Evolutionary conservation across 2,113 vertebrate genomes (phyloP).

Genomic region (Urocynchramus pylzowi): DNA sequence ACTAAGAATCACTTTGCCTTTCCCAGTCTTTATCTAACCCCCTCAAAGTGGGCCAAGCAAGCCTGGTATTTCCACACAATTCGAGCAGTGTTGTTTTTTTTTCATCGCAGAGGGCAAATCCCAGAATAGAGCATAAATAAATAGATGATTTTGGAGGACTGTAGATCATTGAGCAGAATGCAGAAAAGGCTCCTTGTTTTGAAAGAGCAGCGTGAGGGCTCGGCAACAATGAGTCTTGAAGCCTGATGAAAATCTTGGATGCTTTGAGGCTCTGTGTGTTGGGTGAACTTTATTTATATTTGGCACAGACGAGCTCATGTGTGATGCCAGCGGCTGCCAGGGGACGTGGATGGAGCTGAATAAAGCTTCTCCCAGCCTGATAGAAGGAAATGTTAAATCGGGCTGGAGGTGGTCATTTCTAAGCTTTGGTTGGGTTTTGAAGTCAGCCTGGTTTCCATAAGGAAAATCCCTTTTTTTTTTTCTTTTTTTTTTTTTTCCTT

Average conservation of each 20-base stretch:
- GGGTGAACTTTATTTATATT: constrained; percentile 65
- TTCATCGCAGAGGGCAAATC: constrained; percentile 55
- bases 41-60: not conserved
- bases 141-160: constrained; percentile 69
- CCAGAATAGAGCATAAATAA: constrained; percentile 69
- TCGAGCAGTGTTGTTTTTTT: constrained; percentile 29
- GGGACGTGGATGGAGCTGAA: not conserved
- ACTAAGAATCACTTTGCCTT: constrained; percentile 30
- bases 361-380: constrained; percentile 43
- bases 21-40: constrained; percentile 37
- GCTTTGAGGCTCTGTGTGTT: constrained; percentile 60
- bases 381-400: constrained; percentile 7
- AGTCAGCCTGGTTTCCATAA: not conserved
- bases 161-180: constrained; percentile 71
- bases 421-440: not conserved
- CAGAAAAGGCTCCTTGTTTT: constrained; percentile 74
- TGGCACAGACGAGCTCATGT: constrained; percentile 16
- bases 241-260: constrained; percentile 31
- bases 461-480: not conserved
- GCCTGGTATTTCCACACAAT: constrained; percentile 22
- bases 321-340: constrained; percentile 58
- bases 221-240: constrained; percentile 67
- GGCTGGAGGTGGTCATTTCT: not conserved
- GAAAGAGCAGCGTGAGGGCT: constrained; percentile 54
- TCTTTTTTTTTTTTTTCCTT: not conserved